Evolutionary conservation across 2,113 vertebrate genomes (phyloP).

Genomic region (Lipotes vexillifer): DNA sequence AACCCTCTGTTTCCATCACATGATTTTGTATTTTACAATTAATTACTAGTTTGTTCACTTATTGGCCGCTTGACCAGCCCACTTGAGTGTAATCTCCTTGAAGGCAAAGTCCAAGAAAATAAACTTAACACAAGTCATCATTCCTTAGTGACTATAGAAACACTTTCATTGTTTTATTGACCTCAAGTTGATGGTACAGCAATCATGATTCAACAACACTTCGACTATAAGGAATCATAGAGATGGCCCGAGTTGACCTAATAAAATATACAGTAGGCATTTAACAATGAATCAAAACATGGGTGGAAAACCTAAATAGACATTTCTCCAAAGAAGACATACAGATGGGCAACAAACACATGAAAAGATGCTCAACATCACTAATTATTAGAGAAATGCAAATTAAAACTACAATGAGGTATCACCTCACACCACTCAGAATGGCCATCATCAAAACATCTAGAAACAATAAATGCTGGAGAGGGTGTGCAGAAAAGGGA

Average conservation of each 20-base stretch:
- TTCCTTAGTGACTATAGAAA: background rate
- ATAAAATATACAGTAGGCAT: background rate
- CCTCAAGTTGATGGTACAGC: background rate
- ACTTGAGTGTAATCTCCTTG: background rate
- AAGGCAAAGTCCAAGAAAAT: background rate
- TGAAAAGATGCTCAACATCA: too few species aligned
- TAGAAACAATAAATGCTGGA: too few species aligned
- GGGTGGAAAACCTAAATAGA: too few species aligned
- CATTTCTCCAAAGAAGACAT: too few species aligned
- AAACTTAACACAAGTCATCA: background rate
- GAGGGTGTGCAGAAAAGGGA: too few species aligned
- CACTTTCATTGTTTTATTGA: background rate
- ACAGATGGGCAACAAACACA: too few species aligned
- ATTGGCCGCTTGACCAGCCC: background rate
- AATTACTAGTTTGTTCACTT: background rate
- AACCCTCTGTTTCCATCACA: background rate
- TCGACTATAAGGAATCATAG: fast-evolving
- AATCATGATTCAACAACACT: background rate
- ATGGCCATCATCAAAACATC: too few species aligned
- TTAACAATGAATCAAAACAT: background rate
- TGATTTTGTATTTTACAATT: background rate
- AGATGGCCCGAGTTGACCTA: background rate
- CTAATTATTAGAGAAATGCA: too few species aligned
- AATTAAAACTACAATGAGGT: too few species aligned
- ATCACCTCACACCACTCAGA: too few species aligned